phyloP scores from a whole-genome alignment of 2,797 vertebrate species.

The Nyctalus aviator region DNA sequence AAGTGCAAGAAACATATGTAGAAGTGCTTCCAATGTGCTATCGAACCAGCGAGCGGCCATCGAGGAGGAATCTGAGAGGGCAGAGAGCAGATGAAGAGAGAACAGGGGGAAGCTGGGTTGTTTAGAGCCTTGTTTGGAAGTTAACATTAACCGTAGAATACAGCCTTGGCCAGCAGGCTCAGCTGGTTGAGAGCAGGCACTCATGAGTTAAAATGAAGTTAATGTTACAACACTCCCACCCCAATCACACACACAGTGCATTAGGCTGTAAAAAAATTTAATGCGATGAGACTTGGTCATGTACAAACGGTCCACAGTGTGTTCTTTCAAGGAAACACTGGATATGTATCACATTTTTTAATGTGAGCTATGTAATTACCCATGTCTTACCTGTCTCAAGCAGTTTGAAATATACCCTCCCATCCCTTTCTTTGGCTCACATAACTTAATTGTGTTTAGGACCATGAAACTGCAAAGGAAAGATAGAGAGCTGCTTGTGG shows the following conservation, averaged over 20 bases:
- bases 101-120: not conserved
- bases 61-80: not conserved
- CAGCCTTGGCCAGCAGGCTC: not conserved
- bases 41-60: rapidly evolving
- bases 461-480: not conserved
- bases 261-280: not conserved
- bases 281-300: not conserved
- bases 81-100: not conserved
- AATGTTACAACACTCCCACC: not conserved
- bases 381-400: not conserved
- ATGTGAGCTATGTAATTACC: not conserved
- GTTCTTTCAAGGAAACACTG: not conserved
- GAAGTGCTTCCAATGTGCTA: rapidly evolving
- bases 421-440: not conserved
- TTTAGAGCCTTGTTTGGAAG: not conserved
- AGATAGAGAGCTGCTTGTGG: not conserved
- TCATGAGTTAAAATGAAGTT: not conserved
- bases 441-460: not conserved
- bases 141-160: not conserved
- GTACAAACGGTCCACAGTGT: not conserved
- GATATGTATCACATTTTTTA: not conserved
- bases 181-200: too few relatives aligned
- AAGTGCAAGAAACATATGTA: not conserved
- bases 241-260: not conserved
- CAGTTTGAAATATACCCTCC: not conserved